phyloP scores from a whole-genome alignment of 2,113 vertebrate genomes.

The Oceanodroma tethys region DNA sequence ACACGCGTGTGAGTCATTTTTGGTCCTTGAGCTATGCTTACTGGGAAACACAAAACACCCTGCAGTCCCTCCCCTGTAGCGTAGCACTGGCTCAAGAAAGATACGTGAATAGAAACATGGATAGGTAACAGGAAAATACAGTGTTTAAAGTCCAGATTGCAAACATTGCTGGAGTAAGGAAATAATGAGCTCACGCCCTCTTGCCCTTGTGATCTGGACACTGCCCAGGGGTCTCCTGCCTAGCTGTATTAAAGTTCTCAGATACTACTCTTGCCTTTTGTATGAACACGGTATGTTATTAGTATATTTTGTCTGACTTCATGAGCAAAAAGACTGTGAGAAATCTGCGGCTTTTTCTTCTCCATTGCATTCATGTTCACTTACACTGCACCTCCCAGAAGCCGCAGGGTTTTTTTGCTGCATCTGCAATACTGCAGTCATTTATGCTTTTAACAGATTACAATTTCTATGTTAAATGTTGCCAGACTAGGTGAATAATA shows the following conservation, averaged over 20 bases:
- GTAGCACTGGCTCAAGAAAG: rapidly evolving
- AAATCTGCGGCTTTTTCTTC: background rate
- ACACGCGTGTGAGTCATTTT: rapidly evolving
- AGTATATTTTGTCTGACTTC: background rate
- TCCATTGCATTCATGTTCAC: rapidly evolving
- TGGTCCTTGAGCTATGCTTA: background rate
- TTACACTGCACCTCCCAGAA: background rate
- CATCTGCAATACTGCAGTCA: background rate
- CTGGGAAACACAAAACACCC: rapidly evolving
- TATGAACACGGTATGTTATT: rapidly evolving
- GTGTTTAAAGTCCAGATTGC: background rate
- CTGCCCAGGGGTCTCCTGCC: background rate
- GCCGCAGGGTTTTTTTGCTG: rapidly evolving
- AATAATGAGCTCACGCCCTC: rapidly evolving
- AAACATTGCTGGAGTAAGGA: background rate
- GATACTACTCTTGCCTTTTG: background rate
- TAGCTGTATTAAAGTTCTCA: background rate
- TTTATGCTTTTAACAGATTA: background rate
- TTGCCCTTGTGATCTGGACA: background rate
- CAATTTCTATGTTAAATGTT: background rate
- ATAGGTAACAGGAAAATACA: background rate
- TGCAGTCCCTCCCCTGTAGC: rapidly evolving
- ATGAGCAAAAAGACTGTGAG: background rate
- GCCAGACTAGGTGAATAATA: background rate
- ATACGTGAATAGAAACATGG: rapidly evolving